Conservation (phyloP, 1,140 invertebrate species). For the Ylistrum balloti region DNA sequence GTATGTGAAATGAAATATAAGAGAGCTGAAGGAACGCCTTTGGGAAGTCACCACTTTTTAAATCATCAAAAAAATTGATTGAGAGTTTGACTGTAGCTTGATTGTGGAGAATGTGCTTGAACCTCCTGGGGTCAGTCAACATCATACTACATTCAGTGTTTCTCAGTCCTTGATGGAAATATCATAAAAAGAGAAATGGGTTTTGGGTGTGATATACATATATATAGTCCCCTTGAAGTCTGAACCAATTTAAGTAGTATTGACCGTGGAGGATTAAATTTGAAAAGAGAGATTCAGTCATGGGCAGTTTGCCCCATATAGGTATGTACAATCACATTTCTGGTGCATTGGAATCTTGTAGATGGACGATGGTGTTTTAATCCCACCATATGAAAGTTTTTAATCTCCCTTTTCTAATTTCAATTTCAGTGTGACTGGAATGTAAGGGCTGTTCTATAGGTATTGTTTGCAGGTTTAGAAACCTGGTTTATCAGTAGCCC, state of each 20-base stretch:
- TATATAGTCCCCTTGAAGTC: not conserved
- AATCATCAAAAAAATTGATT: not conserved
- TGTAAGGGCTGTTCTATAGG: not conserved
- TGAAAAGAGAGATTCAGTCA: not conserved
- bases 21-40: not conserved
- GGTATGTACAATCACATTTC: not conserved
- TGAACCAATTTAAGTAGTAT: not conserved
- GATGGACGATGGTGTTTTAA: not conserved
- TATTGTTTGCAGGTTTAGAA: not conserved
- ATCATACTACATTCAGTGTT: not conserved
- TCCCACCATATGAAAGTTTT: not conserved
- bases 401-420: conserved; percentile 19
- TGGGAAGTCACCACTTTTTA: not conserved
- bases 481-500: not conserved
- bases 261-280: not conserved
- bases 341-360: not conserved
- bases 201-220: not conserved
- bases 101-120: not conserved
- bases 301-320: not conserved
- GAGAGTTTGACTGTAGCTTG: not conserved
- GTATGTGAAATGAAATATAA: too few relatives aligned
- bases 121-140: not conserved
- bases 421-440: not conserved
- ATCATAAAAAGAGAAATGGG: not conserved
- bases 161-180: not conserved